Conservation (phyloP, 2,888 invertebrate genomes). For the Gymnoscelis rufifasciata region DNA sequence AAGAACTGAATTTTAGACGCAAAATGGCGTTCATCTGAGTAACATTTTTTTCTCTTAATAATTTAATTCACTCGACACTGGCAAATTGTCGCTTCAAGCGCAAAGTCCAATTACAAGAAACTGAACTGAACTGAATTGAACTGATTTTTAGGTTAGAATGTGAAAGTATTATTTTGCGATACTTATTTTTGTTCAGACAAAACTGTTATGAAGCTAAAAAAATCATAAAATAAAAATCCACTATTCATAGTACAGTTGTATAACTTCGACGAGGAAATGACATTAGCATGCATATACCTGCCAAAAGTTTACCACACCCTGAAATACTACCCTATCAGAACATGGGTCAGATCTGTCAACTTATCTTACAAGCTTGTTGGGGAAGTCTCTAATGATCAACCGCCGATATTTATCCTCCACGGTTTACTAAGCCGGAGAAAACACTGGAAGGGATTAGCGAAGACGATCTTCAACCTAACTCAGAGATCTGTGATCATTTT, state of each 20-base stretch:
- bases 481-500: slow-evolving; percentile 87
- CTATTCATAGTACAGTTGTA: background rate
- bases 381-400: slow-evolving; percentile 34
- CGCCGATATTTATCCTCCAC: slow-evolving; percentile 82
- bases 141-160: too few relatives aligned
- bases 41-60: too few relatives aligned
- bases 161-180: too few relatives aligned
- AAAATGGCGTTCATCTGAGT: too few relatives aligned
- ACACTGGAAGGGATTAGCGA: slow-evolving; percentile 91
- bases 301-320: slow-evolving; percentile 11
- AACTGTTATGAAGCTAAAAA: too few relatives aligned
- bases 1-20: too few relatives aligned
- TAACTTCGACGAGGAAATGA: slow-evolving; percentile 4
- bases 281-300: slow-evolving; percentile 7
- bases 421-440: slow-evolving; percentile 92
- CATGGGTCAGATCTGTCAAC: slow-evolving; percentile 38
- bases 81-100: too few relatives aligned
- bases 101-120: too few relatives aligned
- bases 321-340: slow-evolving; percentile 8
- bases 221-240: background rate
- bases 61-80: too few relatives aligned
- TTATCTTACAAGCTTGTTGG: slow-evolving; percentile 60
- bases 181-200: too few relatives aligned
- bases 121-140: too few relatives aligned
- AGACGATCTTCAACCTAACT: slow-evolving; percentile 82